Base-by-base conservation (phyloP, 2,888 invertebrate species). In the Noctua janthe region DNA sequence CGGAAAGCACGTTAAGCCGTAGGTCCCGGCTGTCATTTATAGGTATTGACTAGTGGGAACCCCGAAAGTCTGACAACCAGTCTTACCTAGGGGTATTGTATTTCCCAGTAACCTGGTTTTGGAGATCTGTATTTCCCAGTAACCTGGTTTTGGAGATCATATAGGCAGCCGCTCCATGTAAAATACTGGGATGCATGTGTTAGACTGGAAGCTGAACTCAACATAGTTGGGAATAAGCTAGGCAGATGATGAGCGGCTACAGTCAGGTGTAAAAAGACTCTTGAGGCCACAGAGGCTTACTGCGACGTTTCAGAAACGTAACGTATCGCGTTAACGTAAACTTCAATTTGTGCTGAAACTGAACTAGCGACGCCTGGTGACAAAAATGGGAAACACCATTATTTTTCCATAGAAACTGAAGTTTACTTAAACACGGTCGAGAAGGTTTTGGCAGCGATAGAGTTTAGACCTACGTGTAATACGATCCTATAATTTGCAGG, bases 401-500 rank as follows among this genome's bases (percentile, higher is more conserved):
- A 62, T 17, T 17, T 8, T 35, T 64, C 17, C 17, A 64, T 8
- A 17, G 3, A 17, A 35, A 64, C 20, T 64, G 17, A 8, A 35
- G 62, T 64, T 64, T 35, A 62, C 29, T 17, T 62, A 6, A 62
- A 62, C 29, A 15, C 29, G 15, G 29, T 35, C 35, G 35, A 29
- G 62, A 17, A 35, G 15, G 7, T 8, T 64, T 35, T 35, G 29
- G 29, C 35, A 64, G 17, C 1, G 15, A 29, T 29, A 62, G 15
- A 2, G 62, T 62, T 15, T 62, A 17, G 3, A 4, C 20, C 20
- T 66, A 11, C 5, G 0, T 35, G 20, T 69, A 51, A 51, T 7
- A n/a, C 11, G 17, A 74, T 70, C 39, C 17, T 81, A 43, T 1
- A 49, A 39, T 67, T 81, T 81, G 15, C 78, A 84, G 84, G 67